Evolutionary conservation across 2,888 invertebrate species (phyloP).

Genomic region (Disparrhopalites patrizii): DNA sequence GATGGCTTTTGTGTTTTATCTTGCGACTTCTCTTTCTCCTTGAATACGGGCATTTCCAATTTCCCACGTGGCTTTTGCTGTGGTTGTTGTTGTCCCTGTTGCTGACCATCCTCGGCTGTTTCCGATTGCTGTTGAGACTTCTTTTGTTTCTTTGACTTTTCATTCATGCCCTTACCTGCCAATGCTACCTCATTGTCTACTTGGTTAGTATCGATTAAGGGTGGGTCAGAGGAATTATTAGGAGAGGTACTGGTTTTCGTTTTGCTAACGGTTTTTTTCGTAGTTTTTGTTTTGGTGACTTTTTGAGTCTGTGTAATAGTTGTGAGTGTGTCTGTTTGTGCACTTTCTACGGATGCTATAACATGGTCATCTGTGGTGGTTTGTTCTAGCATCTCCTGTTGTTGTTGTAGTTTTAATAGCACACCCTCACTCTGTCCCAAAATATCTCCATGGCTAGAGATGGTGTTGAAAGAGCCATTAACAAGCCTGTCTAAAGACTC

Average conservation of each 20-base stretch:
- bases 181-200: too few species aligned
- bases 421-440: not conserved
- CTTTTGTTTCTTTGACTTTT: constrained; percentile 1
- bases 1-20: not conserved
- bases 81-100: not conserved
- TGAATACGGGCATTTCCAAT: not conserved
- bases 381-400: too few species aligned
- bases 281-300: too few species aligned
- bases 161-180: not conserved
- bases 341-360: too few species aligned
- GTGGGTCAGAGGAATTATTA: too few species aligned
- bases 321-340: too few species aligned
- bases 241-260: too few species aligned
- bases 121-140: not conserved
- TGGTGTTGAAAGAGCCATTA: constrained; percentile 8
- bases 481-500: constrained; percentile 11
- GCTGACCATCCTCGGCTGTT: not conserved
- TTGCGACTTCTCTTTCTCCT: not conserved
- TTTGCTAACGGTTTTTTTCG: too few species aligned
- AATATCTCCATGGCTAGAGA: not conserved
- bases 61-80: not conserved
- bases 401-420: too few species aligned
- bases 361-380: too few species aligned
- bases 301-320: too few species aligned
- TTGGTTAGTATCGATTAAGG: too few species aligned